Evolutionary conservation across 2,113 vertebrate genomes (phyloP), one percentile per base, ranked within the genome.

Genomic region (Prietella phreatophila): DNA sequence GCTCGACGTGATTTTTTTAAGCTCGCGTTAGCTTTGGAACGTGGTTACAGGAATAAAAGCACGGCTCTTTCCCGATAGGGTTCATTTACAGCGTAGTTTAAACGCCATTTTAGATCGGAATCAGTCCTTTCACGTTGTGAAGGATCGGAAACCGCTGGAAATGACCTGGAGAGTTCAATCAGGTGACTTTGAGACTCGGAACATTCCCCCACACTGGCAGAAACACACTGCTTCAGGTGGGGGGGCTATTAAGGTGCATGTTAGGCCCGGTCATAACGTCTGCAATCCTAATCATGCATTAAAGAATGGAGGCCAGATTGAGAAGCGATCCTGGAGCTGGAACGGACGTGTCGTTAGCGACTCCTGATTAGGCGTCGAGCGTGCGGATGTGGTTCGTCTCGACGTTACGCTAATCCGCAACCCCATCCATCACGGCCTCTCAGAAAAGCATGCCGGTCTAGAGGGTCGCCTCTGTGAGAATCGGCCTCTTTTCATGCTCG

Each of bases 401-500:
- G 65, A 42, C n/a, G n/a, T 67, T 86, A 47, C 39, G 19, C 63
- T 83, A 80, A 81, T 89, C 85, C 1, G 84, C 65, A 89, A 47
- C 88, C 82, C 89, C 88, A 60, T 92, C 90, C 88, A 93, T 93
- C 88, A 91, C 7, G 9, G 15, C 17, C 90, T 89, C n/a, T 69
- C 85, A 73, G 79, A 86, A 90, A 89, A 85, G 50, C 39, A 86
- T 87, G 86, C 25, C 9, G 39, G n/a, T 36, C 42, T 5, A 30
- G n/a, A 30, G 7, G 69, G 50, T 53, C 39, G 36, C 39, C 39
- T 61, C 39, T 39, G 78, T 63, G 30, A 56, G 42, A 89, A 80
- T 53, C 25, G 30, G 42, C 67, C 60, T 83, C 63, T 67, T 82
- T 89, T 71, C 60, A 65, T 85, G 65, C 76, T 76, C 61, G 0